Evolutionary conservation across 2,113 vertebrate genomes (phyloP), one percentile per base, ranked within the genome.

Genomic region (Tinamus guttatus): DNA sequence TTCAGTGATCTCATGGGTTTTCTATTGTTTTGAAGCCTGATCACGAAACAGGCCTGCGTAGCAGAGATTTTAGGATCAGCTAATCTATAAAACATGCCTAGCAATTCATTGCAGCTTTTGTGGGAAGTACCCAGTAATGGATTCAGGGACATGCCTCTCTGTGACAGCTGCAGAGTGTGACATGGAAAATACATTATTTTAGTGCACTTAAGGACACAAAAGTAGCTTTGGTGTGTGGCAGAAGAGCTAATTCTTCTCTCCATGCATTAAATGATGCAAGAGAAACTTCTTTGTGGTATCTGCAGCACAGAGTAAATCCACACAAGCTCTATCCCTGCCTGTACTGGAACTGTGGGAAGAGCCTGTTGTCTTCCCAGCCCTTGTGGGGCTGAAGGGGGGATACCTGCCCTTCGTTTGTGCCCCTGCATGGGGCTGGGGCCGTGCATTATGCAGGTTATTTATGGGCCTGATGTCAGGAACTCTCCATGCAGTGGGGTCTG

Each of bases 171-270:
- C 58, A 27, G 7, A 65, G n/a, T 7, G 43, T 34, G 83, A 95
- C 89, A 89, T 40, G 74, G 84, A 96, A 97, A 96, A 73, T 32
- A n/a, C 91, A 95, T 97, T 89, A 82, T 8, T 47, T 25, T 51
- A 19, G 96, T 6, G 91, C 93, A 73, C 52, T 43, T 82, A 32
- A 91, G 91, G 94, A 69, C 91, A 32, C 3, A 28, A 21, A 41
- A 79, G 12, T 1, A 81, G 58, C 8, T 24, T 4, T 15, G 0
- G n/a, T 7, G 34, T 7, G 5, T 36, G 56, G 75, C 38, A 62
- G 76, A 28, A 38, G 63, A 51, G 65, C 63, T 89, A 10, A 0
- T 49, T 18, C 62, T 49, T 49, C 32, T 20, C 3, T 36, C 36
- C 24, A 0, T 32, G 64, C 5, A 1, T 1, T 16, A 38, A 10